Evolutionary conservation across 2,797 vertebrate species (phyloP), one percentile per base, ranked within the genome.

Genomic region (Cryptoprocta ferox): DNA sequence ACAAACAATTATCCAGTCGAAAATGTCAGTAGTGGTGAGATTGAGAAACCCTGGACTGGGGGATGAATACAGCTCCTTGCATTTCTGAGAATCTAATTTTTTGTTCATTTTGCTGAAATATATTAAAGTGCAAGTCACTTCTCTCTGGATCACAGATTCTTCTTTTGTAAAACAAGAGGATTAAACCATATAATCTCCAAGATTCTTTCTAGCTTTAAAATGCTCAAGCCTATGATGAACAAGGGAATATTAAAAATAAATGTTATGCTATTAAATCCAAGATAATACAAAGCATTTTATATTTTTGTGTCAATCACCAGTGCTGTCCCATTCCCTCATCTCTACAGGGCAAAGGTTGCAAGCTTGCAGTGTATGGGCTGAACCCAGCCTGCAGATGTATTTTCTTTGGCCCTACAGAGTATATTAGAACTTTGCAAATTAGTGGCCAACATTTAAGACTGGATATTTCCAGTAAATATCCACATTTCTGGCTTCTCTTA

Each of bases 181-280:
- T 91, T 90, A 83, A 83, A 86, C 45, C 79, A 65, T 70, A 14
- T 89, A 96, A 93, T 89, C 76, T 37, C 80, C 70, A 56, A 95
- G 79, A 94, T 94, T 95, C 89, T 88, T 96, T 93, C 70, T 81
- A 96, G 35, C 30, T 97, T 96, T 94, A 75, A 95, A 96, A 82
- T 87, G 30, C 68, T 84, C 65, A 90, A 96, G 65, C 63, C 50
- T 89, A n/a, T 93, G 91, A 97, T 90, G 96, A 98, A 89, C 53
- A 88, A 42, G 83, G 76, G 81, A 93, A 30, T 48, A 81, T 90
- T 79, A 80, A 95, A 96, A 97, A 92, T 95, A 96, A 97, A 89
- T 95, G 48, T 80, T 96, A 87, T 90, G 71, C 56, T 95, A 65
- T 89, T 96, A 94, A 97, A 92, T 97, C 61, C 37, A 92, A 83